A percentile compares a stretch with the other conserved stretches of the same genome.
phyloP scores from a whole-genome alignment of 2,113 vertebrate genomes.

The Anguilla rostrata region DNA sequence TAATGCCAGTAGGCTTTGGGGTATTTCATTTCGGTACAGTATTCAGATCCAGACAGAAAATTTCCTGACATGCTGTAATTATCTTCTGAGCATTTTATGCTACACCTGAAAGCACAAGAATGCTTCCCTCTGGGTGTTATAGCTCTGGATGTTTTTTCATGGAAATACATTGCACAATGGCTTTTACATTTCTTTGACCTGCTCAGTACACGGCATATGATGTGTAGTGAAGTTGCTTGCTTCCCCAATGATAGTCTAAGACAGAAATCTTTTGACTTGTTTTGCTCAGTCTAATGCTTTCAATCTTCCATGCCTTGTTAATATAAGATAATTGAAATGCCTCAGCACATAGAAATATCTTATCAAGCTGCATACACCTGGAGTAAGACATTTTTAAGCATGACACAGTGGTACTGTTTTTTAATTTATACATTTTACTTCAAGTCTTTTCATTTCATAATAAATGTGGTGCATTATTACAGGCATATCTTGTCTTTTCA shows the following conservation, averaged over 20 bases:
- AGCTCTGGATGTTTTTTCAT: background rate
- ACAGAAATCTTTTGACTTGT: background rate
- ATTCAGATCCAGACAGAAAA: background rate
- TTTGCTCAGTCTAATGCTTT: background rate
- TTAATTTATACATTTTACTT: too few species aligned
- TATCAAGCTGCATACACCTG: background rate
- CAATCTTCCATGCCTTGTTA: background rate
- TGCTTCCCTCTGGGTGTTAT: background rate
- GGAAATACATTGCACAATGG: background rate
- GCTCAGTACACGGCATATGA: background rate
- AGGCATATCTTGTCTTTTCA: too few species aligned
- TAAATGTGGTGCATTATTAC: too few species aligned
- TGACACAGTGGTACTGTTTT: too few species aligned
- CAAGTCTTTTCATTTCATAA: too few species aligned
- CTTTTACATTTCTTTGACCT: too few species aligned
- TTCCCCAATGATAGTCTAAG: background rate
- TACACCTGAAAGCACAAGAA: constrained; percentile 3
- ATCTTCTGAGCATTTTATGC: background rate
- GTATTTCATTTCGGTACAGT: background rate
- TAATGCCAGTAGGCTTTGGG: background rate
- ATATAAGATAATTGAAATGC: background rate
- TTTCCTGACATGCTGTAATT: background rate
- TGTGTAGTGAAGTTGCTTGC: background rate
- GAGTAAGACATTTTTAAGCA: too few species aligned
- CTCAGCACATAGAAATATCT: background rate